phyloP scores from a whole-genome alignment of 2,888 invertebrate species.

The Ryuthela nishihirai region DNA sequence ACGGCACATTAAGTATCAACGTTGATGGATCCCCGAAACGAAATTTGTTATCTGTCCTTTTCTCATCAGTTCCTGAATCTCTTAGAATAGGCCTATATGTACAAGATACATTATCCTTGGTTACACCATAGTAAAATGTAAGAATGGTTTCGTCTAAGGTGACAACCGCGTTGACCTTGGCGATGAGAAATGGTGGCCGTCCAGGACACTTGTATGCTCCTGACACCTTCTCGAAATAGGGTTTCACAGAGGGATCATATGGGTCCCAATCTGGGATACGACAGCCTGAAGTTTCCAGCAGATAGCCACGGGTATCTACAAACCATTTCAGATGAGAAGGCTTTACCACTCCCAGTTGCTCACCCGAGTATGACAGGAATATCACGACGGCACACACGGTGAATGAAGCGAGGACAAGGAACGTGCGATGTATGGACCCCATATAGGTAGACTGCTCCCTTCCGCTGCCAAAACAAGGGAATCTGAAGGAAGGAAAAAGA shows the following conservation, averaged over 20 bases:
- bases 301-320: conserved; percentile 24
- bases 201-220: conserved; percentile 28
- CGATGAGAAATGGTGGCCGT: conserved; percentile 17
- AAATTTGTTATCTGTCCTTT: conserved; percentile 30
- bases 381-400: conserved; percentile 12
- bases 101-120: conserved; percentile 18
- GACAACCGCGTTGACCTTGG: conserved; percentile 17
- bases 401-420: conserved; percentile 16
- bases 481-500: no score
- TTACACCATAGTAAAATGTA: conserved; percentile 20
- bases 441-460: conserved; percentile 28
- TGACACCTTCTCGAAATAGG: conserved; percentile 20
- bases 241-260: conserved; percentile 30
- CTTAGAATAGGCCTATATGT: conserved; percentile 24
- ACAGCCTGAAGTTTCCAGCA: conserved; percentile 36
- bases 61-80: conserved; percentile 20
- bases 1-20: conserved; percentile 24
- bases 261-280: conserved; percentile 39
- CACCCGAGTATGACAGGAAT: conserved; percentile 30
- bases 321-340: conserved; percentile 19
- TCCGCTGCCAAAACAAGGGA: no score
- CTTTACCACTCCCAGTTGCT: conserved; percentile 21
- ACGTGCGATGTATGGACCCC: conserved; percentile 30
- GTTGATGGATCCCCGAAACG: conserved; percentile 12
- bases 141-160: conserved; percentile 15